Evolutionary conservation across 37 sponge, comb jelly and placozoan species (phyloP).

Genomic region (Bolinopsis microptera): DNA sequence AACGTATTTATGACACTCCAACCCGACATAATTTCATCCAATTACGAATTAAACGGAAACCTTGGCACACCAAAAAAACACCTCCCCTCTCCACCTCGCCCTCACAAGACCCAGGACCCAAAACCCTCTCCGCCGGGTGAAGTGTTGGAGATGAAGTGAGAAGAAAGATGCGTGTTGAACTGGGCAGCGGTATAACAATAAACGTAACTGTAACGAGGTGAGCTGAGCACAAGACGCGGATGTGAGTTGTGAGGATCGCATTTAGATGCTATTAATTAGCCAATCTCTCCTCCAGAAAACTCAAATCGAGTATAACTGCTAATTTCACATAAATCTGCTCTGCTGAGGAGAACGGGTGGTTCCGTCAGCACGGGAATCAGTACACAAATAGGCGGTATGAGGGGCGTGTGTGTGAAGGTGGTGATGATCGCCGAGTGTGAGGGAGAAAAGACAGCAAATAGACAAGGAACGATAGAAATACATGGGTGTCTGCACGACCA

Average conservation of each 20-base stretch:
- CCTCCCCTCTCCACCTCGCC: neutral
- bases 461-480: slow-evolving; percentile 48
- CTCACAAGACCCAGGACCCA: no score
- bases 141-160: neutral
- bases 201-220: slow-evolving; percentile 43
- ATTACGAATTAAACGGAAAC: neutral
- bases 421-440: neutral
- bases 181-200: slow-evolving; percentile 43
- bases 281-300: slow-evolving; percentile 49
- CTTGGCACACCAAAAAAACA: neutral
- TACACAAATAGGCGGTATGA: neutral
- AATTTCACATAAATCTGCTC: slow-evolving; percentile 36
- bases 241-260: slow-evolving; percentile 24
- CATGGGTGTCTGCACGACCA: slow-evolving; percentile 5
- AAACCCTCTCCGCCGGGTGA: neutral
- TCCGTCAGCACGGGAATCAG: neutral
- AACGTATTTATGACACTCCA: neutral
- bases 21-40: neutral
- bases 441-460: slow-evolving; percentile 2
- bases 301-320: slow-evolving; percentile 65
- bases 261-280: slow-evolving; percentile 65
- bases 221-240: neutral
- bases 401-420: neutral
- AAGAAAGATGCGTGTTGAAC: no score
- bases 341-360: neutral